Evolutionary conservation across 37 sponge, comb jelly and placozoan species (phyloP), one percentile per base, ranked within the genome.

Genomic region (Chondrilla cf. caribensis): DNA sequence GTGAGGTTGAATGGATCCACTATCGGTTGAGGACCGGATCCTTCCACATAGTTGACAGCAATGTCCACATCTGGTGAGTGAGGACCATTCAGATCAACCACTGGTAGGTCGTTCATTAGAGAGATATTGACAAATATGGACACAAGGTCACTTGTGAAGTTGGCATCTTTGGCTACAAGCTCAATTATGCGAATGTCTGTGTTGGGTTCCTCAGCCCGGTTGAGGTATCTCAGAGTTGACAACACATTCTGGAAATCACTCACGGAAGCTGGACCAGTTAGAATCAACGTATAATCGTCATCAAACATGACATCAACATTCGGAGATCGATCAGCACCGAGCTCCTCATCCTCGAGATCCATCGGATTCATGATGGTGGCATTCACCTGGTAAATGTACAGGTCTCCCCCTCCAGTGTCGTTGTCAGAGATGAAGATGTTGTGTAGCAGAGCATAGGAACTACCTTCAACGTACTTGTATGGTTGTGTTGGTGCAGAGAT

Each of bases 201-300:
- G 21, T 29, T 59, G 1, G 93, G 96, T 38, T 93, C 93, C 81
- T 90, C 96, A 54, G 90, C 96, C 15, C 57, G 7, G 66, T 96
- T 92, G 35, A 43, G 47, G 72, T 96, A 96, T 2, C 80, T 81
- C 15, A 96, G 83, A 38, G 91, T 82, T 25, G 84, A 54, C 0
- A 96, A 71, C 29, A 84, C 89, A 0, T 40, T 28, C 68, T 90
- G 91, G 70, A 96, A 96, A n/a, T 90, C 87, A 0, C 0, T 42
- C 18, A 96, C 17, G 15, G 84, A 51, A 8, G 93, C 93, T 25
- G 96, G 93, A 22, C 96, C 96, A n/a, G 17, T n/a, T 29, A 96
- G 62, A 6, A 44, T 36, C 15, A 96, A 83, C 0, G 80, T 79
- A 55, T 40, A 32, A 59, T 58, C 80, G n/a, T n/a, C n/a, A 25